A percentile compares a stretch with the other conserved stretches of the same genome.
These are phyloP conservation scores for Papilio demoleus DNA, from an alignment of 2,888 invertebrate genomes.

Conservation along the genomic window DNA sequence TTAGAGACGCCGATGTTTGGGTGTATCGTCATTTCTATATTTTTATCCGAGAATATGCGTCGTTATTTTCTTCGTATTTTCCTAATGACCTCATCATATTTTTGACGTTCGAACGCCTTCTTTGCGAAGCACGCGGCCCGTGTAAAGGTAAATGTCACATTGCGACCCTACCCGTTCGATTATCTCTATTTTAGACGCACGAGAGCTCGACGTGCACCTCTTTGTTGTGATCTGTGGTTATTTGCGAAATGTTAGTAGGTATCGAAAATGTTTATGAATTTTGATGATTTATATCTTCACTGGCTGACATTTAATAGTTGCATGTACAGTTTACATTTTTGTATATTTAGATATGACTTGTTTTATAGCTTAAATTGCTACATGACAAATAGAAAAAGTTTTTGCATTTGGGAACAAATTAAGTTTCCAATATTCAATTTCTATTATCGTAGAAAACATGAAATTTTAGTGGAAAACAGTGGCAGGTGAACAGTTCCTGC, in stretches of 20 bases:
- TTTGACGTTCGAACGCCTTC: conserved; percentile 61
- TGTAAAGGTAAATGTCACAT: conserved; percentile 65
- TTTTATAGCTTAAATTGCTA: conserved; percentile 4
- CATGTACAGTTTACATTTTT: neutral
- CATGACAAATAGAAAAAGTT: too few species aligned
- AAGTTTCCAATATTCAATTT: neutral
- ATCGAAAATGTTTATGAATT: conserved; percentile 27
- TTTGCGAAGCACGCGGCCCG: conserved; percentile 59
- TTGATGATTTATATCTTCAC: conserved; percentile 1
- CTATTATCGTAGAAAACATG: neutral
- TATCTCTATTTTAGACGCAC: conserved; percentile 50
- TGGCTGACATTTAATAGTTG: neutral
- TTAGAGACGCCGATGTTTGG: conserved; percentile 56
- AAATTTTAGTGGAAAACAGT: neutral
- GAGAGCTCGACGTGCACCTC: conserved; percentile 39
- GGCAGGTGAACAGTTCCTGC: neutral
- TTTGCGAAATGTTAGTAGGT: conserved; percentile 35
- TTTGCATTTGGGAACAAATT: neutral
- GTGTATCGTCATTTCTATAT: conserved; percentile 55
- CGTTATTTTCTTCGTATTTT: conserved; percentile 54
- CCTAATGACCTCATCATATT: conserved; percentile 66
- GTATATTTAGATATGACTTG: too few species aligned
- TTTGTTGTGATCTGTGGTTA: conserved; percentile 32
- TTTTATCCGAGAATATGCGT: conserved; percentile 54
- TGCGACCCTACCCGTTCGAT: conserved; percentile 52